A percentile compares a stretch with the other conserved stretches of the same genome.
Evolutionary conservation across 2,113 vertebrate genomes (phyloP).

Genomic region (Ramphastos sulfuratus): DNA sequence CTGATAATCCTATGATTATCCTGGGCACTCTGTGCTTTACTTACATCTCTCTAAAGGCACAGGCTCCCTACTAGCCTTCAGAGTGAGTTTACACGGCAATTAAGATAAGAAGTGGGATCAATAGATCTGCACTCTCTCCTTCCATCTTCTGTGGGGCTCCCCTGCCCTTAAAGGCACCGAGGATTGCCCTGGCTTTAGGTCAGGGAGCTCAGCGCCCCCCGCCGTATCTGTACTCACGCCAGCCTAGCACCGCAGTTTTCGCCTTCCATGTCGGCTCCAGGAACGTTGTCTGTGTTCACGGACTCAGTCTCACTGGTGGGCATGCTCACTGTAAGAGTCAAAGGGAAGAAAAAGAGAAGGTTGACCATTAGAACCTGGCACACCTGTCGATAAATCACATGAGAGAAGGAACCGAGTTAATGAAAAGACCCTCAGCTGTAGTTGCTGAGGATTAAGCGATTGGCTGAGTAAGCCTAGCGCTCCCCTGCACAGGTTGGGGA

Average conservation of each 20-base stretch:
- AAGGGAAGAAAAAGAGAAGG: constrained; percentile 28
- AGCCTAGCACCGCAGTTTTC: constrained; percentile 93
- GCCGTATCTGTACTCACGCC: constrained; percentile 87
- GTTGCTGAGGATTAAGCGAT: neutral
- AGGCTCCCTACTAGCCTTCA: neutral
- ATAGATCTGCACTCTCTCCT: neutral
- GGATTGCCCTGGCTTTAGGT: neutral
- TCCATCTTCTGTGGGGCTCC: neutral
- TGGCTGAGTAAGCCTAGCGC: neutral
- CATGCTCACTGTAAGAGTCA: constrained; percentile 91
- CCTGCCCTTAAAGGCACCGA: neutral
- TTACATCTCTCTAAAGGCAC: neutral
- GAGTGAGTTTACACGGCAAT: neutral
- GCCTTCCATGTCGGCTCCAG: constrained; percentile 92
- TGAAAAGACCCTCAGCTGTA: neutral
- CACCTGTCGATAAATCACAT: neutral
- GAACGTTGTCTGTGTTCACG: constrained; percentile 96
- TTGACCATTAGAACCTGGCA: neutral
- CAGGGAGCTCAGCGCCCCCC: neutral
- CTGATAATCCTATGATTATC: too few species aligned
- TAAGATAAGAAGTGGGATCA: neutral
- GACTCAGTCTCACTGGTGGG: constrained; percentile 97
- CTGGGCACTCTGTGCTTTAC: too few species aligned
- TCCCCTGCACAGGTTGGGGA: neutral
- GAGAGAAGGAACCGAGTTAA: neutral